Evolutionary conservation across 1,140 invertebrate genomes (phyloP), one percentile per base, ranked within the genome.

Genomic region (Ganaspis sp.): DNA sequence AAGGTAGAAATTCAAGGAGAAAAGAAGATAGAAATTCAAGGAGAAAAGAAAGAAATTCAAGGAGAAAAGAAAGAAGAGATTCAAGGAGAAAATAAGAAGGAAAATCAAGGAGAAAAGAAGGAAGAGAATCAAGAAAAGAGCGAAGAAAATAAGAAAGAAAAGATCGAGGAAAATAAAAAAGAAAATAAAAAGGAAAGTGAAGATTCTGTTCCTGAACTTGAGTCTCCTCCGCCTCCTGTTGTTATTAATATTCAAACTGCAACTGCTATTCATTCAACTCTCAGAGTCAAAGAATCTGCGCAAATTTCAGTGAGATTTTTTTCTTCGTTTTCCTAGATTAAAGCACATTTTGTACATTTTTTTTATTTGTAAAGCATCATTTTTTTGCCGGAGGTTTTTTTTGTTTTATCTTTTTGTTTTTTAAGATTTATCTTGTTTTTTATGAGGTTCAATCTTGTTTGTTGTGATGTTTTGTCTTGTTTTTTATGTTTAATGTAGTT

Each of bases 181-280:
- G 76, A 79, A 29, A 72, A 85, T 34, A 75, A 79, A 3, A 76
- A 76, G 26, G 79, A 80, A 45, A 79, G 82, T 19, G 70, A 72
- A 58, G 78, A 87, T 69, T 79, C 40, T 71, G 84, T 89, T 34
- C 87, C 87, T 49, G 88, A 89, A 75, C 74, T 89, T 53, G 88
- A 89, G 70, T 81, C 85, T n/a, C 80, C 87, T 19, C 83, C 82
- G 15, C 84, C 86, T n/a, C 84, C 85, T 34, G 78, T 83, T 72
- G 87, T 88, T 69, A 83, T 49, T 70, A 80, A 69, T 45, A 64
- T 81, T 12, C 70, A 78, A 58, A 74, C 34, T 83, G 58, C 23
- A 64, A 64, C 58, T 0, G 21, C 58, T 4, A 64, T 64, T 64
- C 58, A 64, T 64, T 64, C 82, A 6, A 83, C 79, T 38, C 54